Percentiles rank a stretch among this genome's conserved stretches.
Conservation (phyloP, 2,113 vertebrate genomes). For the Scartelaos histophorus region DNA sequence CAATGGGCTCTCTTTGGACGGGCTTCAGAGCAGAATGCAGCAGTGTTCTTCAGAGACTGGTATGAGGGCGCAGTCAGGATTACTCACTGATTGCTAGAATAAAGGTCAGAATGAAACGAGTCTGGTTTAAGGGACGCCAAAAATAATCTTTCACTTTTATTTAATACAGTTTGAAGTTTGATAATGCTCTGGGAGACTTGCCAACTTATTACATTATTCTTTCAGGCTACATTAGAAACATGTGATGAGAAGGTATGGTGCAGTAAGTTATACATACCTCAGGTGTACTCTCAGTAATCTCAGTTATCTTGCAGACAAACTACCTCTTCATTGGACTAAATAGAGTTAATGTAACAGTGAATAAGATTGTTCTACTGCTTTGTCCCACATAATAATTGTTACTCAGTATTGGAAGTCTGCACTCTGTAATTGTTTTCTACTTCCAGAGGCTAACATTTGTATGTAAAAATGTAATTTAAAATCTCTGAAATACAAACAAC, state of each 20-base stretch:
- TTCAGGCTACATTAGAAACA: conserved; percentile 64
- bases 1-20: conserved; percentile 49
- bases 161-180: conserved; percentile 54
- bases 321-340: conserved; percentile 58
- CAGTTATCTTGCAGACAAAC: conserved; percentile 57
- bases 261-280: conserved; percentile 58
- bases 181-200: conserved; percentile 51
- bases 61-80: conserved; percentile 47
- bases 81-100: conserved; percentile 62
- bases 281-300: no score
- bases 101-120: conserved; percentile 60
- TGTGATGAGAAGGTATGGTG: conserved; percentile 62
- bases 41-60: conserved; percentile 42
- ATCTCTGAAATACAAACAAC: conserved; percentile 27
- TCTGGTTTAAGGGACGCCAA: conserved; percentile 46
- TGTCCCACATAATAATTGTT: conserved; percentile 34
- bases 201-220: conserved; percentile 50
- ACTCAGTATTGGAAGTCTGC: neutral
- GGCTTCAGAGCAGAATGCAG: conserved; percentile 59
- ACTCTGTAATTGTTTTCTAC: conserved; percentile 7
- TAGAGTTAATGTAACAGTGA: conserved; percentile 52
- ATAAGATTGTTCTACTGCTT: conserved; percentile 49
- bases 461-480: conserved; percentile 40
- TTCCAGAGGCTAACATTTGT: neutral
- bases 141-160: conserved; percentile 64